These are phyloP conservation scores for Balearica regulorum DNA, from an alignment of 2,797 vertebrate genomes.

Conservation along the genomic window DNA sequence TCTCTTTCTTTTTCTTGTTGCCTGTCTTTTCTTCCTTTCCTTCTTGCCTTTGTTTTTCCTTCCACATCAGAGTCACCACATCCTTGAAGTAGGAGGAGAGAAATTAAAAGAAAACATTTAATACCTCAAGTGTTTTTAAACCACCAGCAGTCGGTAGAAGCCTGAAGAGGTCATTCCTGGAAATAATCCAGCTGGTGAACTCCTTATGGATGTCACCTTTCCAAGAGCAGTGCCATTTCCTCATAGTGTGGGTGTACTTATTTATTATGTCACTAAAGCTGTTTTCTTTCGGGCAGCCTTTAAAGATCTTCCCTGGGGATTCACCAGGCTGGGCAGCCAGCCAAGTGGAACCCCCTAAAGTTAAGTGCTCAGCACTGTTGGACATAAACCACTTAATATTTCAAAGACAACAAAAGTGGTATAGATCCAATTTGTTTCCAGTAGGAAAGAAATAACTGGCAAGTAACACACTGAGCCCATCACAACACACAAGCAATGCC, in stretches of 20 bases:
- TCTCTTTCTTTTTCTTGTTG: not conserved
- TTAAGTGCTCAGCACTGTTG: conserved; percentile 38
- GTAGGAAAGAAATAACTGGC: not conserved
- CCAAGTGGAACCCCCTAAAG: conserved; percentile 50
- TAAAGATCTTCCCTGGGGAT: conserved; percentile 7
- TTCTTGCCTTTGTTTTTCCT: not conserved
- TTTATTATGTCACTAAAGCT: conserved; percentile 31
- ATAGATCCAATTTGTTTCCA: not conserved
- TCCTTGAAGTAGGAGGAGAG: not conserved
- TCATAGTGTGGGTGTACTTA: not conserved
- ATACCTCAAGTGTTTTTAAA: conserved; percentile 13
- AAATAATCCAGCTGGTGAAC: conserved; percentile 35
- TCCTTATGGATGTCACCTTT: not conserved
- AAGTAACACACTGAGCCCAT: not conserved
- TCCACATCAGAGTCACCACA: not conserved
- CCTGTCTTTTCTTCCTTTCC: not conserved
- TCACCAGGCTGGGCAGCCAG: conserved; percentile 15
- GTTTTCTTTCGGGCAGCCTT: conserved; percentile 26
- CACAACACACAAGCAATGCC: not conserved
- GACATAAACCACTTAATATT: conserved; percentile 35
- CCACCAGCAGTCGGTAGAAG: not conserved
- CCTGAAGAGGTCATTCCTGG: conserved; percentile 7
- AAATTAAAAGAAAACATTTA: conserved; percentile 58
- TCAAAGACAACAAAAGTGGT: conserved; percentile 20
- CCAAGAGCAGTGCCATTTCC: conserved; percentile 16